Percentiles rank a stretch among this genome's conserved stretches.
Evolutionary conservation across 2,113 vertebrate species (phyloP).

Genomic region (Rhombomys opimus): DNA sequence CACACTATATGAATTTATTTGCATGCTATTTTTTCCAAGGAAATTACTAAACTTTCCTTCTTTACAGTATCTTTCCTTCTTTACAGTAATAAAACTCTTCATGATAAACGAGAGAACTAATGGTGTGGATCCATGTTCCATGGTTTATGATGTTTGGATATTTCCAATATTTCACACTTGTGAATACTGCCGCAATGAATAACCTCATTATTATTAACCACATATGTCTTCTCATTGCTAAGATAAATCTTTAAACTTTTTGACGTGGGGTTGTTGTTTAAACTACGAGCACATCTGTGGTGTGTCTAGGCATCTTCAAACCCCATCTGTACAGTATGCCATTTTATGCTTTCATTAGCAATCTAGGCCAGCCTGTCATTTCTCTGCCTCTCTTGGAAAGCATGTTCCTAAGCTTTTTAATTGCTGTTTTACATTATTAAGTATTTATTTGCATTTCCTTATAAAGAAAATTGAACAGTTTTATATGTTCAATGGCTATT

Average conservation of each 20-base stretch:
- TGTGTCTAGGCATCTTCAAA: neutral
- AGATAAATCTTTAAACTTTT: constrained; percentile 15
- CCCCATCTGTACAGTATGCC: neutral
- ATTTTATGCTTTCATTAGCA: neutral
- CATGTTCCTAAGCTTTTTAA: neutral
- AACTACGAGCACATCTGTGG: neutral
- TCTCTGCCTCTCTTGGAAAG: neutral
- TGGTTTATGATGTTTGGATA: neutral
- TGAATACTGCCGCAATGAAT: neutral
- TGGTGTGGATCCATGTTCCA: neutral
- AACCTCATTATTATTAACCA: neutral
- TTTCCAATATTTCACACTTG: constrained; percentile 3
- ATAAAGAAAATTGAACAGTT: neutral
- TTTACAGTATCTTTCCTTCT: neutral
- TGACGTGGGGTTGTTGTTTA: neutral
- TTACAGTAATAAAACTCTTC: neutral
- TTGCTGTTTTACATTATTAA: neutral
- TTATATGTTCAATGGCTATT: neutral
- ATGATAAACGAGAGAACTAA: neutral
- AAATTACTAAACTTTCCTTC: neutral
- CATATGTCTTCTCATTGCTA: neutral
- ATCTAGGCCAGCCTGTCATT: neutral
- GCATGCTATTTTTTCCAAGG: neutral
- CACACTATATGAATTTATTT: neutral
- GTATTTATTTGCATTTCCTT: neutral